Base-by-base conservation (phyloP, 1,140 invertebrate species). In the Sminthurides bifidus region DNA sequence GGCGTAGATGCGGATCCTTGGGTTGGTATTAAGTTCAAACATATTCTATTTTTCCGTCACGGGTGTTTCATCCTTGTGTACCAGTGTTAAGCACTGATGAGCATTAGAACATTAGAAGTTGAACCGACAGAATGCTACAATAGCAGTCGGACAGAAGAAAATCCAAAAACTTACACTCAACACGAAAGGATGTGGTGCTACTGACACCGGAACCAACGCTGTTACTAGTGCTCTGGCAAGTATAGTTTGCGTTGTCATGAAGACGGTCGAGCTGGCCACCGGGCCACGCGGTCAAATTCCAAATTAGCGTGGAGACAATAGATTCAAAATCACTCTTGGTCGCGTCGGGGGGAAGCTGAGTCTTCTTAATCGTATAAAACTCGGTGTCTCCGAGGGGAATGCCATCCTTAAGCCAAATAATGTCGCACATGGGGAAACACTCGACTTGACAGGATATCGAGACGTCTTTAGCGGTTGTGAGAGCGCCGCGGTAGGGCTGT, bases 371-470 rank as follows among this genome's bases (percentile, higher is more conserved):
- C 62, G 79, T 79, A 70, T 87, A 89, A 26, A 79, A 74, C 43
- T 73, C 72, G 23, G 77, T 79, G 61, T 76, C 44, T 72, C 68
- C 5, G n/a, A 69, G 48, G 14, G 58, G 60, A 33, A 67, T 19
- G 3, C 79, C 81, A 66, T 88, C 80, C 68, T 85, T 88, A 44
- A 81, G 75, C 90, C 90, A 93, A 14, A 80, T 75, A 40, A 93
- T 81, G 30, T 80, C 77, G 69, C 89, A 92, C 10, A 72, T 30
- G 24, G 60, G 60, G 26, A 41, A 58, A 68, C 89, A 92, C 68
- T 93, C 88, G 21, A 92, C 84, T 61, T 85, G 80, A 69, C 89
- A 93, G 5, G 83, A 83, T 10, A 92, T 76, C 49, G 79, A 85
- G 38, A 90, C 82, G 65, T 84, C 81, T 41, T 77, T 75, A 12